Base-by-base conservation (phyloP, 2,888 invertebrate genomes). In the Anagyrus pseudococci region DNA sequence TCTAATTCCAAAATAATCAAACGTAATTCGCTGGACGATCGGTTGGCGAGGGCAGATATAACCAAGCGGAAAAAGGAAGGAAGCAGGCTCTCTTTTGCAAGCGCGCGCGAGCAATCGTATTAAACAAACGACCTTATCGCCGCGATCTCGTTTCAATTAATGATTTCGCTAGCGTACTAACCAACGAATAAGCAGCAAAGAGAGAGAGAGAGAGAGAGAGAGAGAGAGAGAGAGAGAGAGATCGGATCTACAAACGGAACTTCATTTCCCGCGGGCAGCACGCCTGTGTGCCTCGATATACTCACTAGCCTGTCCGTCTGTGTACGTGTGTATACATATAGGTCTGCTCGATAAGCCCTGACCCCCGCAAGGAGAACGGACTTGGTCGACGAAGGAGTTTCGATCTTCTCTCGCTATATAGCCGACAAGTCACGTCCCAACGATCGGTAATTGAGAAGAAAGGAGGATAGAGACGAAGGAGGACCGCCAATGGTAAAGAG, bases 361-460 rank as follows among this genome's bases (percentile, higher is more conserved):
- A 62, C 48, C 62, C 47, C 58, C 44, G 49, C 29, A 7, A 29
- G 22, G 20, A 17, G 7, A 44, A 8, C 20, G 44, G 2, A 19
- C 17, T 44, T 10, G 29, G 57, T 41, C 57, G 57, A n/a, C n/a
- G n/a, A n/a, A n/a, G n/a, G n/a, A n/a, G n/a, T n/a, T n/a, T n/a
- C n/a, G n/a, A n/a, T n/a, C n/a, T n/a, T n/a, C n/a, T n/a, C n/a
- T n/a, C n/a, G n/a, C n/a, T n/a, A n/a, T n/a, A n/a, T n/a, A n/a
- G n/a, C n/a, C n/a, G n/a, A 22, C 66, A 60, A 66, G 74, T 73
- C 74, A 73, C 74, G 74, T 72, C 62, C 33, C 49, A 64, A 33
- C 67, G 66, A 70, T 73, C 70, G 68, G 72, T 72, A 73, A 73
- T 71, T 69, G 74, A 72, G 68, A 66, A 66, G 68, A 13, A 15